These are phyloP conservation scores for Proctacanthus coquilletti DNA, from an alignment of 1,140 invertebrate genomes.

Conservation along the genomic window DNA sequence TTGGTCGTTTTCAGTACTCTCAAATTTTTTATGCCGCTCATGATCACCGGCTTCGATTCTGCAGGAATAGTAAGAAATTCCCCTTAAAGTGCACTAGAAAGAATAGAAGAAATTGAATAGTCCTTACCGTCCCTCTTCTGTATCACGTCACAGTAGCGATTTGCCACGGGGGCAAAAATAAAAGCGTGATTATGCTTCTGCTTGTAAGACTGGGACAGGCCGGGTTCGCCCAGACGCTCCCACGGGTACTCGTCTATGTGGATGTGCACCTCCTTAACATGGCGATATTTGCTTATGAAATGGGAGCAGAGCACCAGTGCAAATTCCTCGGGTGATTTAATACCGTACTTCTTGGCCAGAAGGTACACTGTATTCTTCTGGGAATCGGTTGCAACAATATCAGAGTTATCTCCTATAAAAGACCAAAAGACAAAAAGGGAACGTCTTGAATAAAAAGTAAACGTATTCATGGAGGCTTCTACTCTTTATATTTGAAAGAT, in stretches of 20 bases:
- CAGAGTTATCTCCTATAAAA: constrained; percentile 43
- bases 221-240: constrained; percentile 45
- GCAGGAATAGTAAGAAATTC: neutral
- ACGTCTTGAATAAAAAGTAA: too few species aligned
- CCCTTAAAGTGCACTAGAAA: neutral
- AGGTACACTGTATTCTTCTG: constrained; percentile 73
- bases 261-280: constrained; percentile 49
- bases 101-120: neutral
- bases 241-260: constrained; percentile 55
- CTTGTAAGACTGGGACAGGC: constrained; percentile 14
- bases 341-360: constrained; percentile 56
- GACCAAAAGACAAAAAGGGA: neutral
- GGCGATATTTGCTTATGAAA: constrained; percentile 53
- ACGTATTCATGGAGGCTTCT: too few species aligned
- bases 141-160: constrained; percentile 45
- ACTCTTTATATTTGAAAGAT: too few species aligned
- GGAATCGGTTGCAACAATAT: constrained; percentile 64
- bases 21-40: constrained; percentile 46
- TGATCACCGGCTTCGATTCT: constrained; percentile 35
- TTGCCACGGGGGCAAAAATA: constrained; percentile 43
- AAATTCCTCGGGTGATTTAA: constrained; percentile 57
- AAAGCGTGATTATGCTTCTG: constrained; percentile 57
- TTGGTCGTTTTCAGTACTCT: constrained; percentile 59
- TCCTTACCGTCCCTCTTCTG: constrained; percentile 44
- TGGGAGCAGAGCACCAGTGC: constrained; percentile 50